Evolutionary conservation across 2,888 invertebrate genomes (phyloP).

Genomic region (Ormia ochracea): DNA sequence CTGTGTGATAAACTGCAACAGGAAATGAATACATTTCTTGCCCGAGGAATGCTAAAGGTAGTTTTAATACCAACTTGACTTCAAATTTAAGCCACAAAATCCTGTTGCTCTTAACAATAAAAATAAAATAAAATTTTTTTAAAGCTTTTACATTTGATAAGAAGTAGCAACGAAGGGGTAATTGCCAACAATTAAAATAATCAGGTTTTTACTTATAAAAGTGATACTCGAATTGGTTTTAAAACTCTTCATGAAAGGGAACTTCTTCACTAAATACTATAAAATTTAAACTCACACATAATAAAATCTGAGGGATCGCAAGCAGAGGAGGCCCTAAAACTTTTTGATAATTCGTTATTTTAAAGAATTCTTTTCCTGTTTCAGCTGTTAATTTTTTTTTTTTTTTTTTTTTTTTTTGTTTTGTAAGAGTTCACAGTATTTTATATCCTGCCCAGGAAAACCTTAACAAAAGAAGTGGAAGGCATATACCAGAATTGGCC

Average conservation of each 20-base stretch:
- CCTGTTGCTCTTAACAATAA: background rate
- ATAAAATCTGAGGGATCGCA: conserved; percentile 1
- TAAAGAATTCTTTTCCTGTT: conserved; percentile 21
- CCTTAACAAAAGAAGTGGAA: background rate
- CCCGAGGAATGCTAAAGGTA: background rate
- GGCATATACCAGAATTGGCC: background rate
- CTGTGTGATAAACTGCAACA: background rate
- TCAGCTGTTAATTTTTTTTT: too few relatives aligned
- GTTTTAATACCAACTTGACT: background rate
- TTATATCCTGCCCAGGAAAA: conserved; percentile 1
- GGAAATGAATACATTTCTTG: background rate
- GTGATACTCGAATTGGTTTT: conserved; percentile 7
- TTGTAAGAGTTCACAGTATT: conserved; percentile 11
- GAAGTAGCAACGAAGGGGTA: background rate
- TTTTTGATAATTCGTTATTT: conserved; percentile 2
- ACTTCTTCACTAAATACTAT: background rate
- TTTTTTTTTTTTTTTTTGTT: background rate
- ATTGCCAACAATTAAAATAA: background rate
- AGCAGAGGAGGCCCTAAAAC: conserved; percentile 6
- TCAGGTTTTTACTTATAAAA: background rate
- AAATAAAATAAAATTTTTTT: background rate
- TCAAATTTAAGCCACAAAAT: background rate
- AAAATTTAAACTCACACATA: conserved; percentile 25
- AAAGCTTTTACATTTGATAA: background rate
- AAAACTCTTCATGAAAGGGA: background rate